Conservation (phyloP, 2,888 invertebrate species). For the Harpalus rufipes region DNA sequence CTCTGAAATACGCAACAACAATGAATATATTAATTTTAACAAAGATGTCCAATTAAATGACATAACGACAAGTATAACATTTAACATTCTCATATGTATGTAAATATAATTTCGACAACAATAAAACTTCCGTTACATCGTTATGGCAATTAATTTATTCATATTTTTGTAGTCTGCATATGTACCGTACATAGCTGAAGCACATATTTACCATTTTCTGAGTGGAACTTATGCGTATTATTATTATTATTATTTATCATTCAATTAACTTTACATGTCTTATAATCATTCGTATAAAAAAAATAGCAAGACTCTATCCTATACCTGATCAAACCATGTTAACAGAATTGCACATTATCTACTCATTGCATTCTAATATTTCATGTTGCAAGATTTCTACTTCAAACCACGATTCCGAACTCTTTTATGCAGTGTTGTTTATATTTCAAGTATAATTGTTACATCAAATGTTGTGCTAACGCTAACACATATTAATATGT, state of each 20-base stretch:
- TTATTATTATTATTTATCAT: slow-evolving; percentile 15
- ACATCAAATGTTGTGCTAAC: not conserved
- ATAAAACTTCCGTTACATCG: slow-evolving; percentile 14
- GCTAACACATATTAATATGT: not conserved
- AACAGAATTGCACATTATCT: not conserved
- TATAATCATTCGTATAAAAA: not conserved
- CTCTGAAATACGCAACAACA: slow-evolving; percentile 73
- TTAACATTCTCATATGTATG: slow-evolving; percentile 31
- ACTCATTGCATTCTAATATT: slow-evolving; percentile 31
- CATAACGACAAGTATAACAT: slow-evolving; percentile 45
- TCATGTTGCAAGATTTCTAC: slow-evolving; percentile 5
- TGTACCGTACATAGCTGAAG: slow-evolving; percentile 37
- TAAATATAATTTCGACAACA: not conserved
- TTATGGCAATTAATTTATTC: slow-evolving; percentile 50
- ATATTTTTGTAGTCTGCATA: slow-evolving; percentile 14
- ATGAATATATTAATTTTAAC: slow-evolving; percentile 15
- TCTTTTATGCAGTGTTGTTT: not conserved
- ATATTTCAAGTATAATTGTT: not conserved
- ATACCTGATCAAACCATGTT: slow-evolving; percentile 13
- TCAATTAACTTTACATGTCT: not conserved
- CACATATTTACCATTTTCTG: slow-evolving; percentile 24
- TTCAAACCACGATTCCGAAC: slow-evolving; percentile 22
- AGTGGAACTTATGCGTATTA: slow-evolving; percentile 49
- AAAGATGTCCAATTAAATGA: slow-evolving; percentile 55
- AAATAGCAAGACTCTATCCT: slow-evolving; percentile 32